Conservation (phyloP, 1,140 invertebrate species). For the Potamilus streckersoni region DNA sequence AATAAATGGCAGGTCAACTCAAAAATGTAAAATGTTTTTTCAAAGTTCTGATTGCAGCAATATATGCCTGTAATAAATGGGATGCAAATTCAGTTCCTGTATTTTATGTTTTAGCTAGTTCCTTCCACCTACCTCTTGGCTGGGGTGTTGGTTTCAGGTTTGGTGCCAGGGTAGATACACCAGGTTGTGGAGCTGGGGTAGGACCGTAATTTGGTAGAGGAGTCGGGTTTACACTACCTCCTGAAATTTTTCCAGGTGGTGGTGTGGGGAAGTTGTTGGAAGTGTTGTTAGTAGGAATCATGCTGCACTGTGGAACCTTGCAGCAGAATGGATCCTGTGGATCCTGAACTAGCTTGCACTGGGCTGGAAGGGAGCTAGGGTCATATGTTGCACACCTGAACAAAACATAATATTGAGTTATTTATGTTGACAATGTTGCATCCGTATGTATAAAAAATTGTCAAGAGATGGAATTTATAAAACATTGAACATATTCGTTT, state of each 20-base stretch:
- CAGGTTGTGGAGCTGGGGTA: conserved; percentile 18
- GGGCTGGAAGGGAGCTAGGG: conserved; percentile 29
- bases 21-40: too few species aligned
- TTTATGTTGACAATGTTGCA: too few species aligned
- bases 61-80: too few species aligned
- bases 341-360: conserved; percentile 31
- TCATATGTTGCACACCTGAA: conserved; percentile 6
- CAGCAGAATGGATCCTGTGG: conserved; percentile 37
- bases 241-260: conserved; percentile 27
- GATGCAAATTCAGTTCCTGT: too few species aligned
- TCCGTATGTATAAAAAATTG: too few species aligned
- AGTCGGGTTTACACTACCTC: conserved; percentile 32
- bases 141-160: conserved; percentile 5
- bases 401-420: too few species aligned
- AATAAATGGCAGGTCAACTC: too few species aligned
- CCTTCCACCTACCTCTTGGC: conserved; percentile 7
- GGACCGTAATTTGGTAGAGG: conserved; percentile 21
- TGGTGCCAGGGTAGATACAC: conserved; percentile 22
- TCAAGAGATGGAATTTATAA: not conserved
- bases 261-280: conserved; percentile 19
- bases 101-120: not conserved
- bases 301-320: conserved; percentile 39
- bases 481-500: not conserved
- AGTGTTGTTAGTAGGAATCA: conserved; percentile 14
- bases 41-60: too few species aligned